phyloP scores from a whole-genome alignment of 2,797 vertebrate species.

The Cygnus olor region DNA sequence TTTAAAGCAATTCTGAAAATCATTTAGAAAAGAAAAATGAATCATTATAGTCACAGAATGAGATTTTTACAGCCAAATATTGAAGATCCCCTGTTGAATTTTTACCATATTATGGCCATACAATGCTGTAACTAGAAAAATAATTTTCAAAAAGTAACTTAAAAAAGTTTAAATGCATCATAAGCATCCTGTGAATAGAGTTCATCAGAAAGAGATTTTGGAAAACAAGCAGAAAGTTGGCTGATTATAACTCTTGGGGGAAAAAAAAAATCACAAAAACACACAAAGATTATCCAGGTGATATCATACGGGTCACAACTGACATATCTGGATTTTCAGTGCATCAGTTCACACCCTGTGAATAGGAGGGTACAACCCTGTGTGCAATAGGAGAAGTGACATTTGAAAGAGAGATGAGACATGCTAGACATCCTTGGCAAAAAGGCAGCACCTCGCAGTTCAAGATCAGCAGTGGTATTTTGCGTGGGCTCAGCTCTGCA shows the following conservation, averaged over 20 bases:
- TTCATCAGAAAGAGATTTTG: background rate
- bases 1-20: background rate
- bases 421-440: constrained; percentile 44
- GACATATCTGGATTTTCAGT: background rate
- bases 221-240: background rate
- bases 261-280: background rate
- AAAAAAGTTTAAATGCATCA: background rate
- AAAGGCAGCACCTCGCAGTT: constrained; percentile 8
- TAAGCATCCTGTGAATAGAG: constrained; percentile 6
- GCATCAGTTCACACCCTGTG: background rate
- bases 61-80: background rate
- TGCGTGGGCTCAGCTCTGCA: background rate
- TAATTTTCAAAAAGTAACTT: constrained; percentile 16
- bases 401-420: constrained; percentile 53
- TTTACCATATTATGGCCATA: constrained; percentile 19
- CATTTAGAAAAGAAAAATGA: background rate
- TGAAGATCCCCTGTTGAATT: background rate
- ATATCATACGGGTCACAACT: background rate
- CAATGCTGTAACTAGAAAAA: constrained; percentile 32
- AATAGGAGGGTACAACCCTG: background rate
- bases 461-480: background rate
- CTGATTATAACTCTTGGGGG: background rate
- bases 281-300: background rate
- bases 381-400: constrained; percentile 43
- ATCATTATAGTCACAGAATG: background rate